Base-by-base conservation (phyloP, 1,140 invertebrate species). In the Tetranychus urticae region DNA sequence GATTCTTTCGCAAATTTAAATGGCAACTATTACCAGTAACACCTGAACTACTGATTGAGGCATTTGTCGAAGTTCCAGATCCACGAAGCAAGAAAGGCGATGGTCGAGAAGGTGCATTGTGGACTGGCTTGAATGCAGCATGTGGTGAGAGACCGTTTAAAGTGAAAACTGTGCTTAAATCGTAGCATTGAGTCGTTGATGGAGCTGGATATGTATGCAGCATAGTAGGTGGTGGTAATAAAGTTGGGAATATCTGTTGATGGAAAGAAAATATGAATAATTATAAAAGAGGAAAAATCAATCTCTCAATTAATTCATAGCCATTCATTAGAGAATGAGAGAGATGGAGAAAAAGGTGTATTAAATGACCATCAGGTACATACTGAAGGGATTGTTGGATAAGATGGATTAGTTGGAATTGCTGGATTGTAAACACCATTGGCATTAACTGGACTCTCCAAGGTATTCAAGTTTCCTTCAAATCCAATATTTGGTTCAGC, bases 121-220 rank as follows among this genome's bases (percentile, higher is more conserved):
- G 63, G 23, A 67, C 55, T 56, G 70, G 67, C 62, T 71, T 69
- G 70, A 78, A 83, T 60, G 79, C 72, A 59, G 71, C 73, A 68
- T 82, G 82, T 42, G 82, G 82, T 37, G 82, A 76, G 58, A 86
- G 73, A 50, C 83, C 82, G 72, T 85, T 86, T 66, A 83, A 76
- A 60, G 81, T 77, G 70, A 83, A 83, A 56, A 85, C 78, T 68
- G 77, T 76, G 66, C 79, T 76, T 66, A 85, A 78, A 67, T 84
- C 82, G 69, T 81, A 84, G 33, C 55, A 56, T 70, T 79, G 83
- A 59, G 78, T 65, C 33, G 62, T 60, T 7, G 68, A 64, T 33
- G 64, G 59, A 4, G 68, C 64, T 36, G 64, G 59, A 62, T 66
- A 66, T n/a, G 67, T 60, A 47, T 67, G 65, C 7, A 66, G 60